Evolutionary conservation across 2,797 vertebrate genomes (phyloP).

Genomic region (Nasua narica): DNA sequence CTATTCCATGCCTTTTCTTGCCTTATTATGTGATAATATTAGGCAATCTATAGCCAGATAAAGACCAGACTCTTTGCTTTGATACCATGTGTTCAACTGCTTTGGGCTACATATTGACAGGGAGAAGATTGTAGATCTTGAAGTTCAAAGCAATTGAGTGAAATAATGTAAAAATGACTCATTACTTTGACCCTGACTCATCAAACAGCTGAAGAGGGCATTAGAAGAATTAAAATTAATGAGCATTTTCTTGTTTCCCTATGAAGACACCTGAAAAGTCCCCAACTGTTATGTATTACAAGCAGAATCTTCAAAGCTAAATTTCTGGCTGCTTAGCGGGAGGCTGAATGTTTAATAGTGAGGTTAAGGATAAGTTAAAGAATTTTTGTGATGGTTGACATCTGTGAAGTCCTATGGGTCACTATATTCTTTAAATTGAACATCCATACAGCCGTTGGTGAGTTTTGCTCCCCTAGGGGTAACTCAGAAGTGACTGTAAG

Average conservation of each 20-base stretch:
- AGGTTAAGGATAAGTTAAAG: conserved; percentile 48
- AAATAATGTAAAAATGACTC: conserved; percentile 35
- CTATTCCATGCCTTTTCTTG: neutral
- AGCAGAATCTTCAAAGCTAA: conserved; percentile 58
- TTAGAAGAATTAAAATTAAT: conserved; percentile 35
- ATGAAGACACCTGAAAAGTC: conserved; percentile 35
- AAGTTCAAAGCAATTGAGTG: neutral
- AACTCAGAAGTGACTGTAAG: neutral
- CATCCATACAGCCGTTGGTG: neutral
- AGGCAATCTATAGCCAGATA: neutral
- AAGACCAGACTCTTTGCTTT: neutral
- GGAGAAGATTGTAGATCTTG: neutral
- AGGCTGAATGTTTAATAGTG: conserved; percentile 37
- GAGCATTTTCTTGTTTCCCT: conserved; percentile 8
- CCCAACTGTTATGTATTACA: conserved; percentile 27
- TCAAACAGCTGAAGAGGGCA: neutral
- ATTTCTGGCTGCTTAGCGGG: conserved; percentile 29
- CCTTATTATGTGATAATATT: neutral
- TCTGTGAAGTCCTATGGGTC: neutral
- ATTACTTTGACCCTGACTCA: conserved; percentile 22
- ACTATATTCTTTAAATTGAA: conserved; percentile 19
- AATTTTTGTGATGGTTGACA: conserved; percentile 41
- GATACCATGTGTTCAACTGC: neutral
- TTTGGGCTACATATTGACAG: neutral
- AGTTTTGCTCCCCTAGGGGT: conserved; percentile 7